Evolutionary conservation across 2,797 vertebrate genomes (phyloP).

Genomic region (Martes flavigula): DNA sequence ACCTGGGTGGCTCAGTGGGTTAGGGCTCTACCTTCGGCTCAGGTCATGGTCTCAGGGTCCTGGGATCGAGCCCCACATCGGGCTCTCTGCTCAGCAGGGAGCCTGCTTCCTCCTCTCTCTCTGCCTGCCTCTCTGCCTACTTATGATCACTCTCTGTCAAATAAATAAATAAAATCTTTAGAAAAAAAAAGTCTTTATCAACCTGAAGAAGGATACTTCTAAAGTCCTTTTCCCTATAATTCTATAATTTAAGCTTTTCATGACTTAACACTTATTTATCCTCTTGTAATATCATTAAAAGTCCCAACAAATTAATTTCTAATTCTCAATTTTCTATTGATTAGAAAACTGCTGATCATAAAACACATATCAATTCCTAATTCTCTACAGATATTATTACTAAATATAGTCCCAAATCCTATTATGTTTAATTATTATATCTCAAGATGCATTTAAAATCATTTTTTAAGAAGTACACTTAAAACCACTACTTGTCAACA

Average conservation of each 20-base stretch:
- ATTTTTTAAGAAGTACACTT: conserved; percentile 78
- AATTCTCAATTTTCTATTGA: conserved; percentile 68
- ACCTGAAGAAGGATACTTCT: not conserved
- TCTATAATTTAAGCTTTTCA: conserved; percentile 56
- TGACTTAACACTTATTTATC: conserved; percentile 11
- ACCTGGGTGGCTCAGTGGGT: too few species aligned
- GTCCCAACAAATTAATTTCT: conserved; percentile 70
- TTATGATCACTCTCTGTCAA: too few species aligned
- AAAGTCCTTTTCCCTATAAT: conserved; percentile 14
- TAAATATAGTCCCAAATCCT: conserved; percentile 75
- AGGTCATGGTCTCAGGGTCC: too few species aligned
- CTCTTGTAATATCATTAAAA: conserved; percentile 7
- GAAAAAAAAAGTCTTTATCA: not conserved
- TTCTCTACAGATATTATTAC: conserved; percentile 75
- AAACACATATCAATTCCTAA: conserved; percentile 49
- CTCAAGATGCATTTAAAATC: conserved; percentile 78
- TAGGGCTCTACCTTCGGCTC: too few species aligned
- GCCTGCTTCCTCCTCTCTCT: too few species aligned
- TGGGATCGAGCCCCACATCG: too few species aligned
- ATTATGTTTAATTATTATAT: conserved; percentile 80
- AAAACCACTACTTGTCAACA: conserved; percentile 77
- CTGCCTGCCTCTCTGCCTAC: too few species aligned
- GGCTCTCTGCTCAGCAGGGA: too few species aligned
- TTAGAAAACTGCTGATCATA: conserved; percentile 60
- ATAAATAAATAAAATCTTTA: too few species aligned